Evolutionary conservation across 1,140 invertebrate species (phyloP).

Genomic region (Apis cerana): DNA sequence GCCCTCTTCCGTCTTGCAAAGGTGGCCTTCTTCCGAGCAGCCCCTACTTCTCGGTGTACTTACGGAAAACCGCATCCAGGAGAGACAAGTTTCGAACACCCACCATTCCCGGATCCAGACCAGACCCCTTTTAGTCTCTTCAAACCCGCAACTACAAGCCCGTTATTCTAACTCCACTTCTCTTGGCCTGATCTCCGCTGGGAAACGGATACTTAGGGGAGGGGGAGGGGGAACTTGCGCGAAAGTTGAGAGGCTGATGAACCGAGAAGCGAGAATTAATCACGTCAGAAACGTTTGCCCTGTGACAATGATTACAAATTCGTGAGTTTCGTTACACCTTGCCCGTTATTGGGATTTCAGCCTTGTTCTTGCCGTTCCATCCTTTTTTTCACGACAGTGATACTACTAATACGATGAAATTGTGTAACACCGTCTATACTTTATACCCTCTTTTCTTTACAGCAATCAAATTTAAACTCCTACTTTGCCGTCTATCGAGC

Average conservation of each 20-base stretch:
- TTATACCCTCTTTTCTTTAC: not conserved
- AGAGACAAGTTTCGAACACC: constrained; percentile 64
- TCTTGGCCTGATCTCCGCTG: constrained; percentile 49
- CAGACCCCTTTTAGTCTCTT: constrained; percentile 46
- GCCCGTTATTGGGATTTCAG: not conserved
- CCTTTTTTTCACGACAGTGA: not conserved
- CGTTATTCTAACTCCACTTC: constrained; percentile 66
- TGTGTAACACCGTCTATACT: too few species aligned
- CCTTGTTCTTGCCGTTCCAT: not conserved
- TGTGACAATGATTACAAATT: not conserved
- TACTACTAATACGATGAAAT: too few species aligned
- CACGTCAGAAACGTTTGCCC: constrained; percentile 51
- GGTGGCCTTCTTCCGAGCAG: constrained; percentile 37
- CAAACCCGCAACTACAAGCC: constrained; percentile 49
- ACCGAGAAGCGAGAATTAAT: constrained; percentile 71
- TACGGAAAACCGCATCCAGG: constrained; percentile 63
- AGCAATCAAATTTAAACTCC: constrained; percentile 12
- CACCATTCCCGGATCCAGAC: constrained; percentile 33
- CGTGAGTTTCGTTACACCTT: not conserved
- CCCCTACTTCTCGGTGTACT: constrained; percentile 55
- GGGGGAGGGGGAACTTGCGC: constrained; percentile 57
- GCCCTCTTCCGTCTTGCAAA: not conserved
- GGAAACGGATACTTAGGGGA: constrained; percentile 60
- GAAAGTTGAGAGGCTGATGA: constrained; percentile 63
- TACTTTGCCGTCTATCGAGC: constrained; percentile 39